Conservation (phyloP, 1,140 invertebrate genomes). For the Tachypleus tridentatus region DNA sequence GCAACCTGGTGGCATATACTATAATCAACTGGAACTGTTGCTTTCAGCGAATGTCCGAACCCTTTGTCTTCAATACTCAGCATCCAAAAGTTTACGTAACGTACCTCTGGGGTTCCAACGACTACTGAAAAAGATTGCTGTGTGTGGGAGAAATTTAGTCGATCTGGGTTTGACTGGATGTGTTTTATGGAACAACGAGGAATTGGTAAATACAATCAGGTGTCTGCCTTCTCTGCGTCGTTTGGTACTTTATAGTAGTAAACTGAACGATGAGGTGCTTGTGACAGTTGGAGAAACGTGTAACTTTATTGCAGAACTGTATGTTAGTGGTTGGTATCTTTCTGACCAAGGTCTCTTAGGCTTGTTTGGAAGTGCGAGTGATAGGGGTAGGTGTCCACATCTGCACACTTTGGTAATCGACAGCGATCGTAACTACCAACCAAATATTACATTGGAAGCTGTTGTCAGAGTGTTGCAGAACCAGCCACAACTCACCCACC, state of each 20-base stretch:
- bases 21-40: background rate
- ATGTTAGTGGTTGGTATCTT: conserved; percentile 1
- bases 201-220: background rate
- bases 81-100: background rate
- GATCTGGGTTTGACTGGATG: background rate
- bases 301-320: background rate
- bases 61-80: background rate
- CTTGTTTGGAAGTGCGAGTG: background rate
- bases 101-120: conserved; percentile 1
- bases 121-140: background rate
- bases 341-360: background rate
- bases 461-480: background rate
- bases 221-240: background rate
- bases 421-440: background rate
- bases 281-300: background rate
- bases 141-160: background rate
- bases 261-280: background rate
- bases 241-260: background rate
- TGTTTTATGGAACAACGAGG: conserved; percentile 1
- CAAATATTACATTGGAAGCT: background rate
- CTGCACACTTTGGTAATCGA: background rate
- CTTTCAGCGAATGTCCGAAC: background rate
- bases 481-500: background rate
- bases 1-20: background rate
- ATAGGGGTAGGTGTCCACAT: background rate